Evolutionary conservation across 2,888 invertebrate genomes (phyloP).

Genomic region (Microctonus aethiopoides): DNA sequence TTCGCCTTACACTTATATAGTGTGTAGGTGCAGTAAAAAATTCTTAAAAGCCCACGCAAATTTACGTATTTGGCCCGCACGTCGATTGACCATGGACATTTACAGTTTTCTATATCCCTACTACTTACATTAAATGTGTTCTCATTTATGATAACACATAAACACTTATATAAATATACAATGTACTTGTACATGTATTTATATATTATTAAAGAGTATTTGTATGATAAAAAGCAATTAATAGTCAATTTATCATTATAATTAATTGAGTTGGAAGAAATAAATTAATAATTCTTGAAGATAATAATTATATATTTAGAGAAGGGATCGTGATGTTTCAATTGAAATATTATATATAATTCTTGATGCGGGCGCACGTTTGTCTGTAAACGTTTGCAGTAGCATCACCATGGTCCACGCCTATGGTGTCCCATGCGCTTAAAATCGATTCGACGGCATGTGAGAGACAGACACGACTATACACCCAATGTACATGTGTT

Average conservation of each 20-base stretch:
- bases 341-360: conserved; percentile 12
- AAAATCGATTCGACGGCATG: conserved; percentile 58
- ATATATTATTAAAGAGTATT: neutral
- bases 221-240: too few species aligned
- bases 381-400: conserved; percentile 11
- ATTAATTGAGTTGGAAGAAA: neutral
- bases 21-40: conserved; percentile 53
- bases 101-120: conserved; percentile 1
- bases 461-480: conserved; percentile 50
- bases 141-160: neutral
- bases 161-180: neutral
- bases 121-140: neutral
- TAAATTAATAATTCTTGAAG: neutral
- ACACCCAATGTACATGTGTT: neutral
- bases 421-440: conserved; percentile 59
- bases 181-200: neutral
- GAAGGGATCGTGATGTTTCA: neutral
- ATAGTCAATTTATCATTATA: neutral
- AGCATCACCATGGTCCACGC: conserved; percentile 33
- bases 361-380: neutral
- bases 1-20: conserved; percentile 24
- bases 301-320: neutral
- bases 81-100: conserved; percentile 29
- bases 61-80: conserved; percentile 52
- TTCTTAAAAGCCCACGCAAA: conserved; percentile 52